These are phyloP conservation scores for Ferrisia virgata DNA, from an alignment of 2,888 invertebrate genomes.

Conservation along the genomic window DNA sequence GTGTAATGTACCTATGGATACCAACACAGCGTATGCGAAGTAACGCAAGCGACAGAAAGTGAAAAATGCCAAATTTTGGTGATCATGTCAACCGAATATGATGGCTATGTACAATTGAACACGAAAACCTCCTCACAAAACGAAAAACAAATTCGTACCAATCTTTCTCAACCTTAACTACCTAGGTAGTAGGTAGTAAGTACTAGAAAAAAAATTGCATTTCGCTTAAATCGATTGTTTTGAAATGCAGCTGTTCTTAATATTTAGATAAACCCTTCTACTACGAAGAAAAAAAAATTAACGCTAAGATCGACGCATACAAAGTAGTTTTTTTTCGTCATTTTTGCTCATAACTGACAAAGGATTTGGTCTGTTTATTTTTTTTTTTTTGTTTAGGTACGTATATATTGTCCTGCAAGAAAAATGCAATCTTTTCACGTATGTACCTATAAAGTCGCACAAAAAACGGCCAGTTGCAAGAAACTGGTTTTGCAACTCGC, in stretches of 20 bases:
- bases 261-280: not conserved
- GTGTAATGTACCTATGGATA: no score
- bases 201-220: not conserved
- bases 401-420: not conserved
- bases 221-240: not conserved
- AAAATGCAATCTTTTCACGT: conserved; percentile 20
- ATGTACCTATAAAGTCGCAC: not conserved
- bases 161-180: not conserved
- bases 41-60: no score
- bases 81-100: no score
- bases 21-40: no score
- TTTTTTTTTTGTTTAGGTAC: not conserved
- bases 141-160: not conserved
- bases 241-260: not conserved
- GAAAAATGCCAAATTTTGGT: no score
- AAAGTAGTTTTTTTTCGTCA: conserved; percentile 5
- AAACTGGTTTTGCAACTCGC: conserved; percentile 44
- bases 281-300: not conserved
- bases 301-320: not conserved
- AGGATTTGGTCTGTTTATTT: not conserved
- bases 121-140: not conserved
- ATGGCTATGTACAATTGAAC: no score
- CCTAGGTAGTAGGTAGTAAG: no score
- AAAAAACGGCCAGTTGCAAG: conserved; percentile 40
- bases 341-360: conserved; percentile 16